A percentile compares a stretch with the other conserved stretches of the same genome.
Evolutionary conservation across 2,888 invertebrate genomes (phyloP).

Genomic region (Drosophila macrospina): DNA sequence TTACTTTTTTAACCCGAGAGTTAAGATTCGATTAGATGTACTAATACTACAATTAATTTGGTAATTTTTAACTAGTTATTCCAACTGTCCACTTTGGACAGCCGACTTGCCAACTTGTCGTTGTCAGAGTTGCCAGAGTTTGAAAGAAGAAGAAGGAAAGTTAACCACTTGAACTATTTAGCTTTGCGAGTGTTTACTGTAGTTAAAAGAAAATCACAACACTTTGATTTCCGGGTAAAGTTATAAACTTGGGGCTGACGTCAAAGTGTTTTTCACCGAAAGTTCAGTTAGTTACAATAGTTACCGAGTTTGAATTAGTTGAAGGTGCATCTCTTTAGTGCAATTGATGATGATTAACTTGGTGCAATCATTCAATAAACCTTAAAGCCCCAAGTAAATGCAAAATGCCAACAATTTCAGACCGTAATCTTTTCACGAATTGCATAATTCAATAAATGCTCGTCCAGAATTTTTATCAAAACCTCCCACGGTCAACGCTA

Average conservation of each 20-base stretch:
- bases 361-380: constrained; percentile 76
- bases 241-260: background rate
- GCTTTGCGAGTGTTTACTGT: background rate
- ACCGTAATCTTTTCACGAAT: constrained; percentile 77
- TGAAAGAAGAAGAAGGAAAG: background rate
- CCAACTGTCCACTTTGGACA: too few relatives aligned
- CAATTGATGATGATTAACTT: constrained; percentile 35
- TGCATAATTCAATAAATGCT: constrained; percentile 78
- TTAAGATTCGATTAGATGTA: background rate
- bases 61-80: too few relatives aligned
- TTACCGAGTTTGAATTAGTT: constrained; percentile 11
- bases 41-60: too few relatives aligned
- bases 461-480: constrained; percentile 25
- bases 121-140: background rate
- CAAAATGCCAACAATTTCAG: constrained; percentile 53
- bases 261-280: background rate
- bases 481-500: constrained; percentile 3
- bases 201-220: background rate
- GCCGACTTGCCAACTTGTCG: too few relatives aligned
- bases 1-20: background rate
- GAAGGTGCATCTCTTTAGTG: constrained; percentile 17
- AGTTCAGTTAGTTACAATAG: constrained; percentile 2
- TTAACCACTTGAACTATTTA: background rate
- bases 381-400: constrained; percentile 44
- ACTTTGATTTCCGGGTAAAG: constrained; percentile 5